A percentile compares a stretch with the other conserved stretches of the same genome.
phyloP scores from a whole-genome alignment of 1,140 invertebrate species.

The Heliconius nattereri region DNA sequence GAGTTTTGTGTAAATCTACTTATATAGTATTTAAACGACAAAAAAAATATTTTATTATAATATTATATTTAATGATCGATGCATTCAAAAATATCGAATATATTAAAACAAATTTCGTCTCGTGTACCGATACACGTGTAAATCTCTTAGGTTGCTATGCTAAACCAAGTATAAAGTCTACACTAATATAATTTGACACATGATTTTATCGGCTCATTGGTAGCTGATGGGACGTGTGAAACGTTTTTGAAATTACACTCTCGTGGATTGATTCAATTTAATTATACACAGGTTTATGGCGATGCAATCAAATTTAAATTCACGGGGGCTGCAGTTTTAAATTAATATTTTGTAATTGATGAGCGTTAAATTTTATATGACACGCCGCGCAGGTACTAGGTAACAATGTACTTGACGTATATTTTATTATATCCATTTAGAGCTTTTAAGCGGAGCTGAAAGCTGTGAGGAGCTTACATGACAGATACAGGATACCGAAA shows the following conservation, averaged over 20 bases:
- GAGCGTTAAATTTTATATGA: neutral
- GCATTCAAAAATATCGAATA: neutral
- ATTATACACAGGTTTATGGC: constrained; percentile 46
- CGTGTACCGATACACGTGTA: constrained; percentile 7
- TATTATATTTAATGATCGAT: too few species aligned
- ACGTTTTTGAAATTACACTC: constrained; percentile 46
- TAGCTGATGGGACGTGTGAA: constrained; percentile 46
- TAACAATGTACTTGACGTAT: constrained; percentile 9
- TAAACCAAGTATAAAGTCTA: constrained; percentile 42
- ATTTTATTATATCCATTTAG: constrained; percentile 15
- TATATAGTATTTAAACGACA: too few species aligned
- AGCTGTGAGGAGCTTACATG: neutral
- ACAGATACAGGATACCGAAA: too few species aligned
- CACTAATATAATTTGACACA: constrained; percentile 45
- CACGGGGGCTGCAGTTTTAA: neutral
- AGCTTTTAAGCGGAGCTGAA: neutral
- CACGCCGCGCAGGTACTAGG: neutral
- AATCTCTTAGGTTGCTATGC: constrained; percentile 16
- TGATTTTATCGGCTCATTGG: constrained; percentile 48
- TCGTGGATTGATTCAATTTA: constrained; percentile 42
- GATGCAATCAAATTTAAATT: constrained; percentile 9
- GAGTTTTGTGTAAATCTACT: too few species aligned
- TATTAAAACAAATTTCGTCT: neutral
- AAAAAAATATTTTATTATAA: too few species aligned
- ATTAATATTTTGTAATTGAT: constrained; percentile 19